Evolutionary conservation across 1,140 invertebrate species (phyloP).

Genomic region (Armadillidium nasatum): DNA sequence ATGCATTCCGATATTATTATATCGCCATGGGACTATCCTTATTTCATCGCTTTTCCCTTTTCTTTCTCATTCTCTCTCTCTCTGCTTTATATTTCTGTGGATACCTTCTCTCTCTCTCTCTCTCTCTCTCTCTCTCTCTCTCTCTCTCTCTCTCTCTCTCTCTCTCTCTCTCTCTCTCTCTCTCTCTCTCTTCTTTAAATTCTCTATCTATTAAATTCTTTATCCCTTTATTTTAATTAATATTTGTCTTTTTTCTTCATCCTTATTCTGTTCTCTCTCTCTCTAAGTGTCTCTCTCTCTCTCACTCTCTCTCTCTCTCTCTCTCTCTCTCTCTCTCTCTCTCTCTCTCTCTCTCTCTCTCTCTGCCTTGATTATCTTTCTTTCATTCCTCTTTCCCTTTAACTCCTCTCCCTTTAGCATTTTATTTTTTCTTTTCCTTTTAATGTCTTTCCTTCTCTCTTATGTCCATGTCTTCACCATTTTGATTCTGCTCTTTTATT

Average conservation of each 20-base stretch:
- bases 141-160: neutral
- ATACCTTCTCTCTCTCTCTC: neutral
- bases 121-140: neutral
- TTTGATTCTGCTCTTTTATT: neutral
- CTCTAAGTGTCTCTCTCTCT: no score
- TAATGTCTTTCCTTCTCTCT: neutral
- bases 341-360: neutral
- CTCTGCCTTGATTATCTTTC: neutral
- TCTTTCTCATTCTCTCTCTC: neutral
- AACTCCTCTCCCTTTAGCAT: neutral
- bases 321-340: neutral
- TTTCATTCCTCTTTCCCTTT: neutral
- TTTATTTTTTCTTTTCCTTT: neutral
- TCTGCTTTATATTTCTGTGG: neutral
- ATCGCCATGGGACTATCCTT: no score
- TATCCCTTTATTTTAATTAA: neutral
- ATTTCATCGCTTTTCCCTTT: neutral
- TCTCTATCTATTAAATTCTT: neutral
- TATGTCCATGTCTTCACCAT: neutral
- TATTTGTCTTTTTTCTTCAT: neutral
- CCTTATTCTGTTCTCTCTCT: neutral
- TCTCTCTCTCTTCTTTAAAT: neutral
- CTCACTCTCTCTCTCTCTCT: neutral
- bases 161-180: neutral
- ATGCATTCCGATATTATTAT: no score